Evolutionary conservation across 2,888 invertebrate species (phyloP).

Genomic region (Stenotaenia linearis): DNA sequence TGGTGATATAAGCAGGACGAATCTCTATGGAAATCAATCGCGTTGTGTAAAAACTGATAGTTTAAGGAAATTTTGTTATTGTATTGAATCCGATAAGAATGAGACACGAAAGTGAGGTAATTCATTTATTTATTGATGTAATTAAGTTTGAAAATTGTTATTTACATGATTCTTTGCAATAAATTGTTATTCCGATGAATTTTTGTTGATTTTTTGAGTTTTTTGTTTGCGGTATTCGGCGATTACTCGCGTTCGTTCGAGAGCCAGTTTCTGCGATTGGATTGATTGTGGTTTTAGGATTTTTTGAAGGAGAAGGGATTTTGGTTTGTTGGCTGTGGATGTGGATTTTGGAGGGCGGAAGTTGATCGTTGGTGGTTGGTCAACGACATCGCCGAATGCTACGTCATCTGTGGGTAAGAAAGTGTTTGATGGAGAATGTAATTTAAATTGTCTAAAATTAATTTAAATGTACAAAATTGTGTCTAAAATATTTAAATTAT

Average conservation of each 20-base stretch:
- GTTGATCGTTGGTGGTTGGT: not conserved
- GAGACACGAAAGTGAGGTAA: no score
- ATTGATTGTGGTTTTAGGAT: not conserved
- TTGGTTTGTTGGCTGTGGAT: not conserved
- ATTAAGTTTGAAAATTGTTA: no score
- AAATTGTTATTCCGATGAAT: no score
- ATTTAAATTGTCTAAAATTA: not conserved
- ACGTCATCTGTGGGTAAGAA: not conserved
- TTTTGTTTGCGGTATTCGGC: not conserved
- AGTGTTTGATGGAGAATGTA: not conserved
- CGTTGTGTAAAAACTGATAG: slow-evolving; percentile 44
- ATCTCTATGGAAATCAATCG: slow-evolving; percentile 47
- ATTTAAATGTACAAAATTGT: not conserved
- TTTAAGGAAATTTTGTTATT: slow-evolving; percentile 47
- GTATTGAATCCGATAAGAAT: no score
- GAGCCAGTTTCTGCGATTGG: not conserved
- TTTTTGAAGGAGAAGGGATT: not conserved
- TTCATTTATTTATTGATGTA: no score
- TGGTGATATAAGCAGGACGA: slow-evolving; percentile 56
- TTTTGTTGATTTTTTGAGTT: no score
- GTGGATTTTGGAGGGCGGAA: not conserved
- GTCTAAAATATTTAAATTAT: not conserved
- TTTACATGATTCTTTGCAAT: no score
- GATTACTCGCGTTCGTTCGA: not conserved
- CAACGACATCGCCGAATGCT: not conserved